Evolutionary conservation across 1,140 invertebrate species (phyloP), one percentile per base, ranked within the genome.

Genomic region (Andrena cerasifolii): DNA sequence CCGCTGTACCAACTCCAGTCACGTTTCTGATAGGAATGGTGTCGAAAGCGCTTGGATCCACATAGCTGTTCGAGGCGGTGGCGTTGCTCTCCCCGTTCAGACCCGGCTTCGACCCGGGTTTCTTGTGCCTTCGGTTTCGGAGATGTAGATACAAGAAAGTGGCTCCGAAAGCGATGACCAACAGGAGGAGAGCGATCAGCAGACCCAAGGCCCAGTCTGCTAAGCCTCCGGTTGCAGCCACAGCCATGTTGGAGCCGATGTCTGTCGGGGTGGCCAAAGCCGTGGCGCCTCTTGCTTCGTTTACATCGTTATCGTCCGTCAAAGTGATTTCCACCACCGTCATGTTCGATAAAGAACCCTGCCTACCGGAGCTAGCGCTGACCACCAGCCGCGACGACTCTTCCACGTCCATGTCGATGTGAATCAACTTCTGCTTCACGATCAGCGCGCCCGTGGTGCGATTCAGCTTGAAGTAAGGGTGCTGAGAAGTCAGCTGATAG

Each of bases 401-500:
- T 82, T 95, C 94, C 10, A 94, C 89, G 73, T 95, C 94, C 5
- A 79, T 90, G 78, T 95, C 93, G 10, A 94, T 88, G 76, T 95
- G 94, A 7, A 81, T 89, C 12, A 98, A 92, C 89, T 97, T 96
- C 86, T 96, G 96, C 86, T 96, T 96, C 21, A 99, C 93, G 43
- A 97, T 95, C 31, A 99, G 94, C 0, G 96, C 95, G 2, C 98
- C 98, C 5, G 96, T 98, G 0, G 97, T 98, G 80, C 96, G 93
- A 89, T 99, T 99, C 18, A 99, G 95, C 92, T 97, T 96, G 89
- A 99, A 98, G 88, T 97, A 97, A 0, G 96, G 94, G 91, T 98
- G 95, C 61, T 96, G 96, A 0, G 96, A 96, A 12, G 95, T 96
- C 16, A 99, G 87, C 81, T 97, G 96, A 89, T 99, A 99, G 0